A percentile compares a stretch with the other conserved stretches of the same genome.
phyloP scores from a whole-genome alignment of 2,888 invertebrate species.

The Mactromeris polynyma region DNA sequence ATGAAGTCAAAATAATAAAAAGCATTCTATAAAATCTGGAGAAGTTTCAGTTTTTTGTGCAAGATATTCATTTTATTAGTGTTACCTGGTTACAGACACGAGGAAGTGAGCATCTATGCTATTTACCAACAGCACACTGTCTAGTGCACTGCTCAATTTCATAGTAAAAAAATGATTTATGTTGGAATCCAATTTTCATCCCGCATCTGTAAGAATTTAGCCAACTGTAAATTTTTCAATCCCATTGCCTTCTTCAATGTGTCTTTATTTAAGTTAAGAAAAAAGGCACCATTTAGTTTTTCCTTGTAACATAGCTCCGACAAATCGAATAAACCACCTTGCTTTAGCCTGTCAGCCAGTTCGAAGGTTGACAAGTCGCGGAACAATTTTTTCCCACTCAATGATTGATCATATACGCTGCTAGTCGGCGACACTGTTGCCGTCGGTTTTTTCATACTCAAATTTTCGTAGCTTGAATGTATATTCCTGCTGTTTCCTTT shows the following conservation, averaged over 20 bases:
- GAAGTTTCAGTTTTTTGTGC: neutral
- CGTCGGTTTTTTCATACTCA: neutral
- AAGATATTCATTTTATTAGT: too few species aligned
- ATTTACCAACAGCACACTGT: neutral
- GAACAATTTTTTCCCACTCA: slow-evolving; percentile 19
- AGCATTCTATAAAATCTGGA: neutral
- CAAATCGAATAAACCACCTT: slow-evolving; percentile 39
- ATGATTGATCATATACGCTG: neutral
- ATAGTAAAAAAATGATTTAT: neutral
- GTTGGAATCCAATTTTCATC: slow-evolving; percentile 41
- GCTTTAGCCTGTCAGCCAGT: slow-evolving; percentile 33
- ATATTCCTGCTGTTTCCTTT: neutral
- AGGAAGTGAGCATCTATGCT: neutral
- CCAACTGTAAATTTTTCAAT: slow-evolving; percentile 23
- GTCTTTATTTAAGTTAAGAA: slow-evolving; percentile 11
- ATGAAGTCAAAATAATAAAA: neutral
- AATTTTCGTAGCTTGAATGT: neutral
- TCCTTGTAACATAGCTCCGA: slow-evolving; percentile 33
- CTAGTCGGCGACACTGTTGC: neutral
- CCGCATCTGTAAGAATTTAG: slow-evolving; percentile 36
- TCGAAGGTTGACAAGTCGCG: slow-evolving; percentile 26
- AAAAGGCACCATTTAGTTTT: slow-evolving; percentile 47
- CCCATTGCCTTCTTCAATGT: slow-evolving; percentile 22
- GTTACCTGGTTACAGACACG: too few species aligned
- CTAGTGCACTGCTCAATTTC: neutral